phyloP scores from a whole-genome alignment of 37 sponge, comb jelly and placozoan genomes.

The Beroe ovata region DNA sequence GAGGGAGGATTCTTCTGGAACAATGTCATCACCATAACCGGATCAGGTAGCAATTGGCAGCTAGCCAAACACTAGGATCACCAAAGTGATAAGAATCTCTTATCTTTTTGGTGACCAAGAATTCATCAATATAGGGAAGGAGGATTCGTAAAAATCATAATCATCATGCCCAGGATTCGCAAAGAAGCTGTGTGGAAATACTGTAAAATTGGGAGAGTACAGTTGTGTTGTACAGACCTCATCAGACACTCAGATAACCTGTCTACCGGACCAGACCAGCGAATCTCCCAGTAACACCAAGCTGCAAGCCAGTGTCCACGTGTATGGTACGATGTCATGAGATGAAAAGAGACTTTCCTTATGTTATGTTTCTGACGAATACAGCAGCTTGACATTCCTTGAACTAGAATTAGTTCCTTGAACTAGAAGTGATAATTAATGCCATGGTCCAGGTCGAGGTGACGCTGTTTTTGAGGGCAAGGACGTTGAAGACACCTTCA shows the following conservation, averaged over 20 bases:
- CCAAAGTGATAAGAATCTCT: no score
- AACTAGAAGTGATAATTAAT: no score
- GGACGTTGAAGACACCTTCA: background rate
- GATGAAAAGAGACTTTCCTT: no score
- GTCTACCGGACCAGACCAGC: background rate
- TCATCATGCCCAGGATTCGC: conserved; percentile 48
- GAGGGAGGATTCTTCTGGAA: background rate
- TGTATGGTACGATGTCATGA: no score
- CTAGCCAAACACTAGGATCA: no score
- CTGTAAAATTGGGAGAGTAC: conserved; percentile 46
- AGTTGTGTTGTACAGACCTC: background rate
- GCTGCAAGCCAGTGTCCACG: background rate
- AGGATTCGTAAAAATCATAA: no score
- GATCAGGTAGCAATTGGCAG: background rate
- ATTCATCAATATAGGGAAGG: no score
- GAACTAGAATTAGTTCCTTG: no score
- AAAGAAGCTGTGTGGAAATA: background rate
- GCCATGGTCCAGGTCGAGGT: conserved; percentile 23
- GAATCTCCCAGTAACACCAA: background rate
- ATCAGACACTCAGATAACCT: background rate
- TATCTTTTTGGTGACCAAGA: no score
- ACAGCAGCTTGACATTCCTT: no score
- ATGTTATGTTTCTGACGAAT: no score
- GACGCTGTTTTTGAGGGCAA: conserved; percentile 32
- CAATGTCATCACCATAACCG: background rate